Evolutionary conservation across 2,113 vertebrate genomes (phyloP).

Genomic region (Copsychus sechellarum): DNA sequence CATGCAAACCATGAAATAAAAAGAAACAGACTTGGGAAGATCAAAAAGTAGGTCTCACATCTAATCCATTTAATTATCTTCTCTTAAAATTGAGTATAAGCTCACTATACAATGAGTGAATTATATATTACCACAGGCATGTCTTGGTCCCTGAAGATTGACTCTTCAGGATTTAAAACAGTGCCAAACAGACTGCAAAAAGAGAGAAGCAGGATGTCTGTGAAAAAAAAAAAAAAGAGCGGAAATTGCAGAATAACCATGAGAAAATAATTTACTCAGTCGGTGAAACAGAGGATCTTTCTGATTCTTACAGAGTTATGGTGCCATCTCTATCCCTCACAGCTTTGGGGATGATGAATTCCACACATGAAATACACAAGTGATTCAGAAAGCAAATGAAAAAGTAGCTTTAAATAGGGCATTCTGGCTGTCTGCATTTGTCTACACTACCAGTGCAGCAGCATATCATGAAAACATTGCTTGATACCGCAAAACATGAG

Average conservation of each 20-base stretch:
- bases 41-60: background rate
- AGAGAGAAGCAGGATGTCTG: background rate
- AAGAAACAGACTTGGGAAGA: background rate
- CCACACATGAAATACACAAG: background rate
- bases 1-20: background rate
- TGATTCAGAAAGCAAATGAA: background rate
- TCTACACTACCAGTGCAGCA: background rate
- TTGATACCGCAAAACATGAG: background rate
- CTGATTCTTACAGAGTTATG: background rate
- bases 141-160: background rate
- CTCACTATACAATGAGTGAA: background rate
- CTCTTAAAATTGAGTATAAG: background rate
- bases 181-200: background rate
- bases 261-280: background rate
- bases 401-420: background rate
- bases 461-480: background rate
- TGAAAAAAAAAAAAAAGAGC: background rate
- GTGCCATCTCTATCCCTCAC: background rate
- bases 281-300: background rate
- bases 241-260: background rate
- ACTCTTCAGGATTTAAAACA: background rate
- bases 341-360: background rate
- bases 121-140: background rate
- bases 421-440: background rate
- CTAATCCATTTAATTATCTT: background rate